Evolutionary conservation across 2,797 vertebrate genomes (phyloP).

Genomic region (Sardinella longiceps): DNA sequence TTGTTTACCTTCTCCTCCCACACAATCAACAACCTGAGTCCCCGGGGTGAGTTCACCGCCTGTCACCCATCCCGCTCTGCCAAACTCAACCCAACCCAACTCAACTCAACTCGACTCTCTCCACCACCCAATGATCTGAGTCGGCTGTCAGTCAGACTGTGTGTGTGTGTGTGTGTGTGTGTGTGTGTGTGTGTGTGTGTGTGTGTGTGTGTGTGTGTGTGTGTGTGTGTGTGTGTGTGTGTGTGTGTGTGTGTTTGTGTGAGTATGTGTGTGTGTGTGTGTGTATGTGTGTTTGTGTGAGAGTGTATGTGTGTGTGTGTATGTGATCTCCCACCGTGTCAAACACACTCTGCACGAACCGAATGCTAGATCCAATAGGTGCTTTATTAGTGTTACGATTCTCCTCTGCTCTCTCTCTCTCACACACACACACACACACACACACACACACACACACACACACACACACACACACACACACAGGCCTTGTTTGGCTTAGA

Average conservation of each 20-base stretch:
- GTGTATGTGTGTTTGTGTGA: neutral
- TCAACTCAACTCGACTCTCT: too few relatives aligned
- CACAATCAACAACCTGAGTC: neutral
- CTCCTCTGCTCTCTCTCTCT: neutral
- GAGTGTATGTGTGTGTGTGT: too few relatives aligned
- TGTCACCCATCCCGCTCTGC: neutral
- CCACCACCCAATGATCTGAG: neutral
- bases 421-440: neutral
- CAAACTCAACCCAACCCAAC: neutral
- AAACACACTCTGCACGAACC: neutral
- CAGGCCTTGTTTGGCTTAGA: constrained; percentile 63
- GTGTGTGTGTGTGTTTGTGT: too few relatives aligned
- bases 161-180: neutral
- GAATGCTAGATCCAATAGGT: neutral
- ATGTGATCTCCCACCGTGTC: neutral
- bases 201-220: too few relatives aligned
- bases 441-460: neutral
- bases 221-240: neutral
- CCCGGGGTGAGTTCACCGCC: neutral
- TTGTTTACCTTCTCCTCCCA: neutral
- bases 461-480: constrained; percentile 65
- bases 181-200: neutral
- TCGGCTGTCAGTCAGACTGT: neutral
- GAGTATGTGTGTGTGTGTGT: too few relatives aligned
- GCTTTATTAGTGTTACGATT: neutral